These are phyloP conservation scores for Scylla paramamosain DNA, from an alignment of 1,140 invertebrate genomes.

Conservation along the genomic window DNA sequence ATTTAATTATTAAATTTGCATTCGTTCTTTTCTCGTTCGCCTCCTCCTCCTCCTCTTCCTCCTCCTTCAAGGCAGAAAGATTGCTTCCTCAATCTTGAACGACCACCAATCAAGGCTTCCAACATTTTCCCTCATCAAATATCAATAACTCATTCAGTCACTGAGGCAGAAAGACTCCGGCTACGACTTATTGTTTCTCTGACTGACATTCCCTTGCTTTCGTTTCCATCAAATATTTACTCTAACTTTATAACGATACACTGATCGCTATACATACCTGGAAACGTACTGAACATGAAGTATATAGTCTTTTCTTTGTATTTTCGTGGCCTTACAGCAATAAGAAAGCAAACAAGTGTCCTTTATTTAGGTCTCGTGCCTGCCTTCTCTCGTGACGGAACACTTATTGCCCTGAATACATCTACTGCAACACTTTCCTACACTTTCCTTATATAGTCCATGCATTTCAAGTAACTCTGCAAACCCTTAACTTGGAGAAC, in stretches of 20 bases:
- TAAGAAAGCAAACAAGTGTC: no score
- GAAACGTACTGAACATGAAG: no score
- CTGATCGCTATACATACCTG: no score
- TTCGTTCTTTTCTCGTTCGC: background rate
- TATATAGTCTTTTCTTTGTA: background rate
- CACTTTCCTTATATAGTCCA: no score
- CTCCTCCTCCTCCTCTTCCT: background rate
- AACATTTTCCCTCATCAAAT: slow-evolving; percentile 14
- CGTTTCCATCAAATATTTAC: background rate
- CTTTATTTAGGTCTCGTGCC: no score
- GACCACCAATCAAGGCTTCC: background rate
- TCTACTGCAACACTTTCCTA: no score
- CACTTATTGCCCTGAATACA: no score
- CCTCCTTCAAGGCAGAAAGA: background rate
- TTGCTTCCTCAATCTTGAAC: background rate
- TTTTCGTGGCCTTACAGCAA: background rate
- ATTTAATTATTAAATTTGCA: background rate
- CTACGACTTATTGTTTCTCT: background rate
- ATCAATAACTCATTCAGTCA: background rate
- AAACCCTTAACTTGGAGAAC: no score
- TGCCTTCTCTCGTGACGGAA: no score
- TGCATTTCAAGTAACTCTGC: no score
- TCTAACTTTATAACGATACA: no score
- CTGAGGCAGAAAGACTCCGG: background rate
- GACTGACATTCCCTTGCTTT: background rate